Percentiles rank a stretch among this genome's conserved stretches.
These are phyloP conservation scores for Spinus pinus DNA, from an alignment of 2,797 vertebrate species.

Conservation along the genomic window DNA sequence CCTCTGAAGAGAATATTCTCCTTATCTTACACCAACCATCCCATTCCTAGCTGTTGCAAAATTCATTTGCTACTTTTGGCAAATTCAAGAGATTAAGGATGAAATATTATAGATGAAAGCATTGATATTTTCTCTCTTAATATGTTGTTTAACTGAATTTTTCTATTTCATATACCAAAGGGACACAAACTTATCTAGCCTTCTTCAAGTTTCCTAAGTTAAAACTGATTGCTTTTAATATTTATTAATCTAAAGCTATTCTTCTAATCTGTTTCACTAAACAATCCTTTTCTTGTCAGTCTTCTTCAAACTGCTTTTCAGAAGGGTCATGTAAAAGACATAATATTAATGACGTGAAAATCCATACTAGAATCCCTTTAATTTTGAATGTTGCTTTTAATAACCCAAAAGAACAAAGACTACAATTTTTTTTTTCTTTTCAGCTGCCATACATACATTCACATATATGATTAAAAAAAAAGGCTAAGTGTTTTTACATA, in stretches of 20 bases:
- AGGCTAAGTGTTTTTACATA: not conserved
- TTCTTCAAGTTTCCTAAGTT: not conserved
- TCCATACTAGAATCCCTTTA: not conserved
- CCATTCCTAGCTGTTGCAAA: not conserved
- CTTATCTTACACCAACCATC: not conserved
- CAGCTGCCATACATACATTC: accelerated
- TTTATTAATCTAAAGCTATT: not conserved
- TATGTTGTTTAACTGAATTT: not conserved
- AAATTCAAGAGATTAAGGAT: conserved; percentile 2
- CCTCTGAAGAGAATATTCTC: not conserved
- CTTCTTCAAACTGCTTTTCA: not conserved
- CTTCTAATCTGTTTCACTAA: not conserved
- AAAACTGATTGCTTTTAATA: not conserved
- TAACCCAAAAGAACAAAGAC: not conserved
- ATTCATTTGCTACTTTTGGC: not conserved
- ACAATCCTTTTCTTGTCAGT: not conserved
- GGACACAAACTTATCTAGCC: not conserved
- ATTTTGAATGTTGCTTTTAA: not conserved
- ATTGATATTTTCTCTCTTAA: not conserved
- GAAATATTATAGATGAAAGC: not conserved
- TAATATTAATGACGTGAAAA: not conserved
- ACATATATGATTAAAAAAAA: not conserved
- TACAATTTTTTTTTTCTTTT: not conserved
- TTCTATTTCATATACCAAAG: not conserved
- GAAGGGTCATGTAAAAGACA: not conserved